These are phyloP conservation scores for Chloropsis hardwickii DNA, from an alignment of 2,113 vertebrate genomes.

Conservation along the genomic window DNA sequence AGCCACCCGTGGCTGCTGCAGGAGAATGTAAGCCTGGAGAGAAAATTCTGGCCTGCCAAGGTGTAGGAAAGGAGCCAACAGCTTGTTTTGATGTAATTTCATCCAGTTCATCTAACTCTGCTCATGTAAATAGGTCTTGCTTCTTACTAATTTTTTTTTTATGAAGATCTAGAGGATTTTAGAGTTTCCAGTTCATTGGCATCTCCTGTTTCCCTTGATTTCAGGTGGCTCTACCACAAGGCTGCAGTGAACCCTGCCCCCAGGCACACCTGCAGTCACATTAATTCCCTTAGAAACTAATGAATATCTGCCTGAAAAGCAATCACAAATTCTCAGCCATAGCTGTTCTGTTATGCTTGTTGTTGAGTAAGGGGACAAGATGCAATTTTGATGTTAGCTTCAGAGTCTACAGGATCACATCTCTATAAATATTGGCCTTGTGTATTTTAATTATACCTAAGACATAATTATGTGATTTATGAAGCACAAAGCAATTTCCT, in stretches of 20 bases:
- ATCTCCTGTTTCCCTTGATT: neutral
- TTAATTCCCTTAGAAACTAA: neutral
- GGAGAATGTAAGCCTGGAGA: neutral
- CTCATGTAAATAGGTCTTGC: neutral
- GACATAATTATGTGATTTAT: neutral
- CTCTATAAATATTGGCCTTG: neutral
- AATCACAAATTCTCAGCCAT: neutral
- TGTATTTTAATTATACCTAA: neutral
- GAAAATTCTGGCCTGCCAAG: neutral
- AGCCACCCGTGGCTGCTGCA: neutral
- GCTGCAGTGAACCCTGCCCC: neutral
- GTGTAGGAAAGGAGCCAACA: neutral
- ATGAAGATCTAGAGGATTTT: neutral
- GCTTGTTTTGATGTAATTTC: neutral
- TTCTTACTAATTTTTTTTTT: neutral
- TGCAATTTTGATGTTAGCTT: neutral
- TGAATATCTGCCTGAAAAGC: neutral
- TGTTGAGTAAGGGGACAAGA: neutral
- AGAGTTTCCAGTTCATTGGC: neutral
- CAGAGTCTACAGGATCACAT: neutral
- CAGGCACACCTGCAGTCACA: neutral
- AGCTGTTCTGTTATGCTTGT: neutral
- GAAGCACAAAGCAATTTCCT: neutral
- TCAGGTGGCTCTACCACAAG: neutral
- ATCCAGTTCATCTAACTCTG: neutral